Evolutionary conservation across 1,140 invertebrate species (phyloP), one percentile per base, ranked within the genome.

Genomic region (Drosophila equinoxialis): DNA sequence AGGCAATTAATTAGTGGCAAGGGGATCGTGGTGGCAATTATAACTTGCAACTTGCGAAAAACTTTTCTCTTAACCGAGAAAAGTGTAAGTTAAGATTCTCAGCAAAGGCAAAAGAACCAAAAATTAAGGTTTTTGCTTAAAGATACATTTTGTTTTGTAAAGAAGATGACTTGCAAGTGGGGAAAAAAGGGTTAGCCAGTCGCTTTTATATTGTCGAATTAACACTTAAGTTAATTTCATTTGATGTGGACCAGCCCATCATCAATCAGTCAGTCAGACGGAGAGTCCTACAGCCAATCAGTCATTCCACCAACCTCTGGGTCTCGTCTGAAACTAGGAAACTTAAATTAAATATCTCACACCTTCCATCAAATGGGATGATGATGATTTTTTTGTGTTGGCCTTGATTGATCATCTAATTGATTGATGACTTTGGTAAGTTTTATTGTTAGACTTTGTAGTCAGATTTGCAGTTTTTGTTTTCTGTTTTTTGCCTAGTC

Each of bases 201-300:
- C 58, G 51, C 20, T 51, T 14, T 23, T 42, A 37, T 23, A n/a
- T 64, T 45, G 42, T 10, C 30, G 77, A 77, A 71, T 77, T 58
- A 77, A 71, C 60, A 71, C 57, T 77, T 77, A 71, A 77, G 14
- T 39, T 39, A 11, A 77, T 66, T 77, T 71, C 45, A 61, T 26
- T 62, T 62, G 71, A 77, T 57, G 8, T 62, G 23, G 39, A 20
- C 14, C 62, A 58, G 41, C 62, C 45, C 3, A 51, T 23, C 45
- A 76, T 64, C 66, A 76, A 76, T 76, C 74, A 76, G 70, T 76
- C 74, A 76, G 54, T 76, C 74, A 69, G 76, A 76, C 74, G 69
- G 59, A 20, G n/a, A 37, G 8, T 17, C 33, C 30, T 30, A 30
- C 30, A 65, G 30, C 54, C 51, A 30, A 23, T 37, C 37, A 41